phyloP scores from a whole-genome alignment of 2,888 invertebrate genomes.

The Cordilura impudica region DNA sequence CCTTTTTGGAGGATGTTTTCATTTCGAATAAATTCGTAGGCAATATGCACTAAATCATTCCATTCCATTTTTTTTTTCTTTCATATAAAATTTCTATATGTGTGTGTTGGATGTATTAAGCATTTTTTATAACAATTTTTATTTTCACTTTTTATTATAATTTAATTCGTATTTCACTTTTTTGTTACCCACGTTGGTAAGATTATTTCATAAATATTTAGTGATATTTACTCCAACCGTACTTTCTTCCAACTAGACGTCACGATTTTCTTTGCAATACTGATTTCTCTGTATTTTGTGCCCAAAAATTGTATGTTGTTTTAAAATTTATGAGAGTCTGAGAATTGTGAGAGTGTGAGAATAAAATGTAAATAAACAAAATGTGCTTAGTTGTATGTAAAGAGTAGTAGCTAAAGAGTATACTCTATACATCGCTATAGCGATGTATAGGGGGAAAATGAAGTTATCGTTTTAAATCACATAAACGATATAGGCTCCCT shows the following conservation, averaged over 20 bases:
- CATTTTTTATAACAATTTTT: background rate
- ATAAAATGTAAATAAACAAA: constrained; percentile 14
- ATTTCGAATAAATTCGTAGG: background rate
- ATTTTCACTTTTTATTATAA: background rate
- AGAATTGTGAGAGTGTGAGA: background rate
- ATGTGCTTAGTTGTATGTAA: background rate
- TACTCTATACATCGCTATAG: background rate
- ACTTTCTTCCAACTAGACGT: constrained; percentile 8
- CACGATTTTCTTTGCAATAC: constrained; percentile 52
- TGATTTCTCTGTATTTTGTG: constrained; percentile 31
- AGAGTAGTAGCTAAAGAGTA: background rate
- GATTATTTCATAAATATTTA: background rate
- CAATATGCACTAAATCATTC: background rate
- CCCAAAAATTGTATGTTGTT: background rate
- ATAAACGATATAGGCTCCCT: too few relatives aligned
- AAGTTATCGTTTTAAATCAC: too few relatives aligned
- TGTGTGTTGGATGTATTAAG: too few relatives aligned
- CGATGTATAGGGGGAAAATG: too few relatives aligned
- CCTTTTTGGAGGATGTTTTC: constrained; percentile 20
- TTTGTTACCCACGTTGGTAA: constrained; percentile 39
- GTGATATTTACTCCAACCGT: background rate
- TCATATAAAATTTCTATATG: background rate
- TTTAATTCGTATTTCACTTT: background rate
- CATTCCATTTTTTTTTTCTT: background rate
- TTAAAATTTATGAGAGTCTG: constrained; percentile 7